Evolutionary conservation across 2,888 invertebrate species (phyloP).

Genomic region (Meganola albula): DNA sequence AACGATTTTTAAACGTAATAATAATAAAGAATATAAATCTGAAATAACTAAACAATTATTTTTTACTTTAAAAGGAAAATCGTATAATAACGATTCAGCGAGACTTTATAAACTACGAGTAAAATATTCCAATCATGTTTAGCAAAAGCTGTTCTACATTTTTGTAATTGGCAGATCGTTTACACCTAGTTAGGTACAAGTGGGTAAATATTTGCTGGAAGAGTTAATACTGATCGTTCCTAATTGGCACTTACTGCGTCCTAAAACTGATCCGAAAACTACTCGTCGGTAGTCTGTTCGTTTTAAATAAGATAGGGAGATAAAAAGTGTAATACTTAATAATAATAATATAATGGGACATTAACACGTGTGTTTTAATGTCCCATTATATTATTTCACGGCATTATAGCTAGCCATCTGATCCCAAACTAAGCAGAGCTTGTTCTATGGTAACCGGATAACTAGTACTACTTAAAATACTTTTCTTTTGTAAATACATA

Average conservation of each 20-base stretch:
- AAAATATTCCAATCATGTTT: background rate
- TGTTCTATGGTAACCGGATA: too few relatives aligned
- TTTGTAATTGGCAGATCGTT: constrained; percentile 29
- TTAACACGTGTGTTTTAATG: background rate
- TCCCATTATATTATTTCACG: too few relatives aligned
- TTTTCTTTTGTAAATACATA: too few relatives aligned
- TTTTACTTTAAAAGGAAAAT: too few relatives aligned
- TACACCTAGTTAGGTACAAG: constrained; percentile 26
- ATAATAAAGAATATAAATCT: too few relatives aligned
- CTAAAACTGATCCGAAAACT: constrained; percentile 35
- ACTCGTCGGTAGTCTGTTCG: constrained; percentile 10
- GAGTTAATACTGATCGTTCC: constrained; percentile 34
- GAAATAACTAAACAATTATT: too few relatives aligned
- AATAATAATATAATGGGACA: background rate
- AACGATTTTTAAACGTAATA: too few relatives aligned
- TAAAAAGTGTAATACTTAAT: background rate
- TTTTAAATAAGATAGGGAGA: background rate
- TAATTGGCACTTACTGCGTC: constrained; percentile 40
- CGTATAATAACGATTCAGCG: too few relatives aligned
- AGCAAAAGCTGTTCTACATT: constrained; percentile 8
- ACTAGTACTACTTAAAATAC: too few relatives aligned
- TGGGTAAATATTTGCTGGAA: constrained; percentile 33
- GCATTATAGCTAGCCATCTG: too few relatives aligned
- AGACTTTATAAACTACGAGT: background rate
- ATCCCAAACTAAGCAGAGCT: too few relatives aligned